phyloP scores from a whole-genome alignment of 2,113 vertebrate species.

The Microtus oregoni region DNA sequence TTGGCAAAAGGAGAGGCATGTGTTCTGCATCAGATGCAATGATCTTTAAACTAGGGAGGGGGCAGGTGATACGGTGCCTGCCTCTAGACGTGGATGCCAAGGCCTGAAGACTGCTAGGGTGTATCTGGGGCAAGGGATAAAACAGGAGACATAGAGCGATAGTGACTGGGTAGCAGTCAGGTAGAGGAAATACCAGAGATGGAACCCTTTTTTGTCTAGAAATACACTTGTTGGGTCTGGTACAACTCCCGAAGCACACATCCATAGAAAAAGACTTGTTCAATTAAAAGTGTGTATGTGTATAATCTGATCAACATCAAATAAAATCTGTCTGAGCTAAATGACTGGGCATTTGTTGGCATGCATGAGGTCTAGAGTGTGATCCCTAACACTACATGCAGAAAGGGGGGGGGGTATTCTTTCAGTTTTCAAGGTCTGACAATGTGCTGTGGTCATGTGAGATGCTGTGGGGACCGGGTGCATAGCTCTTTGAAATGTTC shows the following conservation, averaged over 20 bases:
- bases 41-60: not conserved
- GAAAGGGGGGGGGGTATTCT: not conserved
- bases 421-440: not conserved
- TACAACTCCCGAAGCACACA: not conserved
- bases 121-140: not conserved
- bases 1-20: not conserved
- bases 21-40: not conserved
- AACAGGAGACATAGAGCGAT: not conserved
- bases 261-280: not conserved
- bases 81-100: not conserved
- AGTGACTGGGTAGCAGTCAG: not conserved
- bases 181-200: not conserved
- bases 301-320: not conserved
- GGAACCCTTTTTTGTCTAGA: not conserved
- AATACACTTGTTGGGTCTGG: not conserved
- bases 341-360: not conserved
- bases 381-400: not conserved
- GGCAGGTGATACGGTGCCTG: not conserved
- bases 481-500: not conserved
- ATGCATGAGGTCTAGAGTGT: not conserved
- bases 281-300: not conserved
- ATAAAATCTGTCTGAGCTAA: not conserved
- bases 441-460: not conserved
- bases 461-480: not conserved
- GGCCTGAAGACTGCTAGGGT: not conserved